Base-by-base conservation (phyloP, 2,113 vertebrate genomes). In the Phylloscopus trochilus region DNA sequence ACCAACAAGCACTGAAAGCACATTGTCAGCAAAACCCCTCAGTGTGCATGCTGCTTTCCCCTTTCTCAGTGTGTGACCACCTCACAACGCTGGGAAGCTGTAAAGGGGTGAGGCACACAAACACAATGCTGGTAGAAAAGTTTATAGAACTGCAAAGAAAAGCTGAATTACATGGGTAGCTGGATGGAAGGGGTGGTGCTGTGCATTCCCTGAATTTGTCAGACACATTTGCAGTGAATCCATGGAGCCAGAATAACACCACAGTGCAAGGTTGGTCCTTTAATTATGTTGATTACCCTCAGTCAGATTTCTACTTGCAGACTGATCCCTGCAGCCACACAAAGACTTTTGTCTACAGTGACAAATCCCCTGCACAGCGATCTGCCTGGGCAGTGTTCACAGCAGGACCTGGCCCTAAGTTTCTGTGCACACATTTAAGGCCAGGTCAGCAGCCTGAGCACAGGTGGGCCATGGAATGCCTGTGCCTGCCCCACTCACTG, bases 391-490 rank as follows among this genome's bases (percentile, higher is more conserved):
- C 41, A 69, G 18, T 9, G 39, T 5, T 60, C 22, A 7, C 31
- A 70, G 85, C 33, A 70, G 49, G 43, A 86, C 33, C 52, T 67
- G 33, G 17, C 78, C 35, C 79, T 30, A 31, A 55, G 56, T 44
- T 80, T 59, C 72, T 60, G 13, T 28, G 27, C 21, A 2, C 10
- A 11, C 10, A 2, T 9, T 83, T 44, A n/a, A 46, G 43, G 26
- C 17, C 49, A 53, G 26, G 33, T 43, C 56, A 78, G 30, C 26
- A 55, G 31, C 28, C 49, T 31, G 55, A 27, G 16, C 41, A 66
- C 41, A 23, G 0, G 0, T 19, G 51, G 37, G 27, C n/a, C 37
- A 6, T 11, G 35, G 28, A 31, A 14, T 53, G 31, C 0, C 0
- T 66, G 58, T 83, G 63, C 31, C 46, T 79, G 31, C 19, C 31